phyloP scores from a whole-genome alignment of 1,140 invertebrate genomes.

The Drosophila prosaltans region DNA sequence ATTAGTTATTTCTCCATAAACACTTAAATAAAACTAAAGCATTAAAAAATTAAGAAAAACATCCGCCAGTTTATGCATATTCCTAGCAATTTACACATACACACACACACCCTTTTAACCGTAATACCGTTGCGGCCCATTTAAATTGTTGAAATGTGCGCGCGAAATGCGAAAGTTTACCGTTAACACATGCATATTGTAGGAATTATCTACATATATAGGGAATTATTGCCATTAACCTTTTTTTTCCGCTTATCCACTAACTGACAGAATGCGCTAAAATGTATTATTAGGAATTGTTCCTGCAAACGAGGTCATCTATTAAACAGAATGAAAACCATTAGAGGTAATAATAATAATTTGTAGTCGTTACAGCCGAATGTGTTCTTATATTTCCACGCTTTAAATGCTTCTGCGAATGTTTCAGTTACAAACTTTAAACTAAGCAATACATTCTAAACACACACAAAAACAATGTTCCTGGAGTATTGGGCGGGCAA shows the following conservation, averaged over 20 bases:
- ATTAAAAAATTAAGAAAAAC: constrained; percentile 64
- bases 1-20: constrained; percentile 81
- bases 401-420: constrained; percentile 75
- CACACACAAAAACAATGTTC: constrained; percentile 50
- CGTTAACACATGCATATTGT: constrained; percentile 59
- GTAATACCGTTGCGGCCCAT: constrained; percentile 71
- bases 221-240: constrained; percentile 3
- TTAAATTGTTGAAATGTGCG: constrained; percentile 64
- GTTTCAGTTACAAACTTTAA: constrained; percentile 62
- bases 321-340: background rate
- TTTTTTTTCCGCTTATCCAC: background rate
- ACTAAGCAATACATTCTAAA: constrained; percentile 52
- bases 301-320: background rate
- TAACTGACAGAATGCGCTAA: background rate
- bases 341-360: constrained; percentile 11
- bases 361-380: constrained; percentile 57
- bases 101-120: constrained; percentile 39
- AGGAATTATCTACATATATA: constrained; percentile 13
- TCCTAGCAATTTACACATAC: constrained; percentile 55
- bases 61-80: constrained; percentile 72
- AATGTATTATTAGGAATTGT: background rate
- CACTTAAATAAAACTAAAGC: constrained; percentile 79
- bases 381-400: constrained; percentile 72
- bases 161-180: constrained; percentile 67
- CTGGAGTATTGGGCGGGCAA: constrained; percentile 32